Evolutionary conservation across 2,888 invertebrate species (phyloP).

Genomic region (Xylota segnis): DNA sequence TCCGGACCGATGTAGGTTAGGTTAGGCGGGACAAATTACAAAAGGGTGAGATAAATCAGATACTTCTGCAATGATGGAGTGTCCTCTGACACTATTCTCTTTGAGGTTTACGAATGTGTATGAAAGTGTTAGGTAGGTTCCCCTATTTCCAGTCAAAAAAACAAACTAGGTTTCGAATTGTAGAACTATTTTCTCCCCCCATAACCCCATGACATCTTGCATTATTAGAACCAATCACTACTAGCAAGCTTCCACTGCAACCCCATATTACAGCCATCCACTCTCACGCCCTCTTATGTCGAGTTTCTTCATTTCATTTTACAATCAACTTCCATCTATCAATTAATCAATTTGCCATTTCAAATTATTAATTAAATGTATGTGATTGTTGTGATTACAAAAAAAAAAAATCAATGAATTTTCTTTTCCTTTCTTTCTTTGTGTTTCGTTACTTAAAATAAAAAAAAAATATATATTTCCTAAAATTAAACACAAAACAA

Average conservation of each 20-base stretch:
- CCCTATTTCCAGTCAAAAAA: too few relatives aligned
- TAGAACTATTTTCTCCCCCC: too few relatives aligned
- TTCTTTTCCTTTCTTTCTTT: constrained; percentile 70
- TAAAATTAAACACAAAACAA: constrained; percentile 26
- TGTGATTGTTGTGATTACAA: constrained; percentile 37
- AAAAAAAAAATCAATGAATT: constrained; percentile 55
- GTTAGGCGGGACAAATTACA: too few relatives aligned
- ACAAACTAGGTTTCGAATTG: too few relatives aligned
- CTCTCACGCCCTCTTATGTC: neutral
- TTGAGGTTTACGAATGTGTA: too few relatives aligned
- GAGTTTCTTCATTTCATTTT: constrained; percentile 28
- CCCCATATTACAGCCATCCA: neutral
- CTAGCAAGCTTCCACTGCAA: neutral
- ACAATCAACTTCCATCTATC: constrained; percentile 3
- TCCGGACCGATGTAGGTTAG: too few relatives aligned
- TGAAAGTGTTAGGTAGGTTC: too few relatives aligned
- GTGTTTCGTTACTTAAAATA: constrained; percentile 24
- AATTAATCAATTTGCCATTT: constrained; percentile 7
- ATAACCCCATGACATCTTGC: too few relatives aligned
- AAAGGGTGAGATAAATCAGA: too few relatives aligned
- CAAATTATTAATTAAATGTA: constrained; percentile 17
- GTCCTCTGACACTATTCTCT: too few relatives aligned
- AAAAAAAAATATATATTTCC: constrained; percentile 4
- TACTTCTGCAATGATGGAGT: too few relatives aligned
- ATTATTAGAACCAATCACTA: neutral